These are phyloP conservation scores for Phyllotreta striolata DNA, from an alignment of 2,888 invertebrate genomes.

Conservation along the genomic window DNA sequence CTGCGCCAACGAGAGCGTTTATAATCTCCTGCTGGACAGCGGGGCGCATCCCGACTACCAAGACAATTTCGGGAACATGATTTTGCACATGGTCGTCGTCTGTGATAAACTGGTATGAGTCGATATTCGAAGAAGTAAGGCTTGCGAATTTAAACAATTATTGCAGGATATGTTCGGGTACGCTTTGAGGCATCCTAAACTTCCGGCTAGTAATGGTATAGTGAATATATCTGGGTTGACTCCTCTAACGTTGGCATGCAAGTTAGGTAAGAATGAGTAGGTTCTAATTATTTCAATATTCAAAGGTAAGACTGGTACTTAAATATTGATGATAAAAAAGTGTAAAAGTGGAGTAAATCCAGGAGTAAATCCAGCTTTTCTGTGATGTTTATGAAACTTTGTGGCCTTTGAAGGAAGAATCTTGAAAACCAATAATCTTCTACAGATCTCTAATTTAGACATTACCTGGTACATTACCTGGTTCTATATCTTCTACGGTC, in stretches of 20 bases:
- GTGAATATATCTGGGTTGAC: slow-evolving; percentile 90
- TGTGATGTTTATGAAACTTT: too few relatives aligned
- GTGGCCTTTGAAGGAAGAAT: too few relatives aligned
- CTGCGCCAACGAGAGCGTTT: slow-evolving; percentile 95
- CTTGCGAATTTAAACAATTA: background rate
- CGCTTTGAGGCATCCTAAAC: slow-evolving; percentile 92
- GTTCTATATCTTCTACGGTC: too few relatives aligned
- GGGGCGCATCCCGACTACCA: slow-evolving; percentile 96
- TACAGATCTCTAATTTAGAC: too few relatives aligned
- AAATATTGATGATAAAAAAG: too few relatives aligned
- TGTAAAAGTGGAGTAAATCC: too few relatives aligned
- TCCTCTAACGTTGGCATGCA: slow-evolving; percentile 94
- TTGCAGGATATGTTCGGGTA: slow-evolving; percentile 97
- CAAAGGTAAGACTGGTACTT: too few relatives aligned
- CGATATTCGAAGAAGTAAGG: background rate
- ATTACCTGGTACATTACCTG: too few relatives aligned
- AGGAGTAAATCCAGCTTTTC: too few relatives aligned
- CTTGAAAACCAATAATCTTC: too few relatives aligned
- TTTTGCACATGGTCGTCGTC: slow-evolving; percentile 99
- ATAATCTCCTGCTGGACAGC: slow-evolving; percentile 90
- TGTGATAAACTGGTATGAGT: slow-evolving; percentile 87
- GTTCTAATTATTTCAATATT: background rate
- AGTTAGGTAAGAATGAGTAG: slow-evolving; percentile 68
- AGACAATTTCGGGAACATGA: slow-evolving; percentile 97
- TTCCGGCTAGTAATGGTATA: slow-evolving; percentile 91